Conservation (phyloP, 2,113 vertebrate species). For the Apteryx mantelli region DNA sequence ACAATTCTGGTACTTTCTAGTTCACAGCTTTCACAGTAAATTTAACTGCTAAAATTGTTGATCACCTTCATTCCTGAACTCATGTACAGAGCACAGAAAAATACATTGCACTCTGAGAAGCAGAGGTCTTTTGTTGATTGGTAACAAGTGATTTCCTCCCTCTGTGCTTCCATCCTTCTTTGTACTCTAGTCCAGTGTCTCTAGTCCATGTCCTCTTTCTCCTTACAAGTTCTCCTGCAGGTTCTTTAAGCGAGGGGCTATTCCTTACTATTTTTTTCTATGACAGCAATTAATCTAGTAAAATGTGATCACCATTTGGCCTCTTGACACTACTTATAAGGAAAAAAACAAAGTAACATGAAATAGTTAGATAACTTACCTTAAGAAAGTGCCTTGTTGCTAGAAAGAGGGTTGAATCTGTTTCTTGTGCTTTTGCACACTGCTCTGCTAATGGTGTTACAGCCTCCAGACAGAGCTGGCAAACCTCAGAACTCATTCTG, state of each 20-base stretch:
- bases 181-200: background rate
- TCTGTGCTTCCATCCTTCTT: background rate
- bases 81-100: background rate
- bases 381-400: slow-evolving; percentile 98
- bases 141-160: background rate
- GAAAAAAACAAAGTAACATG: rapidly evolving
- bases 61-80: background rate
- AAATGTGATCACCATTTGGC: background rate
- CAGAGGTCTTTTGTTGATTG: background rate
- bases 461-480: slow-evolving; percentile 96
- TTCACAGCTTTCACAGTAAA: background rate
- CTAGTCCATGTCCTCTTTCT: background rate
- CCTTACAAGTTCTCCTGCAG: background rate
- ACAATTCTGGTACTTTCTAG: background rate
- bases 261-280: background rate
- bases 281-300: background rate
- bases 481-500: slow-evolving; percentile 98
- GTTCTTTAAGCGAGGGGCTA: background rate
- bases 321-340: background rate
- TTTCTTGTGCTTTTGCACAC: slow-evolving; percentile 96
- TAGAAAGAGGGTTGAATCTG: slow-evolving; percentile 92
- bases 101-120: background rate
- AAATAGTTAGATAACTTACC: slow-evolving; percentile 69
- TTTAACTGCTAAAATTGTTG: background rate
- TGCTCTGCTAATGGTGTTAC: slow-evolving; percentile 95